Conservation (phyloP, 2,888 invertebrate species). For the Mayetiola destructor region DNA sequence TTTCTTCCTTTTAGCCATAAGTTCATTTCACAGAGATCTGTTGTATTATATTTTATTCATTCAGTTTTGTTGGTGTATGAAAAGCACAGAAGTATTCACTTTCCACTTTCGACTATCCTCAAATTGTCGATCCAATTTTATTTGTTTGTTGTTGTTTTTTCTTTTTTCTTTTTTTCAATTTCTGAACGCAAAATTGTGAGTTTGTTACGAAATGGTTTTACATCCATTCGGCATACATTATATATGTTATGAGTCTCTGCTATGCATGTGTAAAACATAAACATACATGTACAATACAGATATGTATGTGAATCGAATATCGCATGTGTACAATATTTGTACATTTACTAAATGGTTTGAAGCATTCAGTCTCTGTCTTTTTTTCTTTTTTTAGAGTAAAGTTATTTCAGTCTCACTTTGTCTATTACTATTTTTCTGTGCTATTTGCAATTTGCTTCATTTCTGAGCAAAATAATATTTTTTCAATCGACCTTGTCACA, state of each 20-base stretch:
- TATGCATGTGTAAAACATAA: no score
- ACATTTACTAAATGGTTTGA: conserved; percentile 5
- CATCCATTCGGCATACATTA: conserved; percentile 10
- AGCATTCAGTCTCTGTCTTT: neutral
- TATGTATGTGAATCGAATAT: conserved; percentile 2
- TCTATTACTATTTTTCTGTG: neutral
- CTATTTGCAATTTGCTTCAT: neutral
- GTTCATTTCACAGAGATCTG: no score
- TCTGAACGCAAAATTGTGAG: neutral
- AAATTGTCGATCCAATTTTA: conserved; percentile 7
- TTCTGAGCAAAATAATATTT: neutral
- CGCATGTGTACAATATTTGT: conserved; percentile 10
- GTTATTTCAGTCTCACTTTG: neutral
- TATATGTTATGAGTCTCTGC: no score
- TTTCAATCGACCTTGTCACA: neutral
- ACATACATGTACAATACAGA: conserved; percentile 4
- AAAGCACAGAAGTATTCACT: neutral
- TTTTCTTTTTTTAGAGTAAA: neutral
- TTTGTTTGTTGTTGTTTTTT: neutral
- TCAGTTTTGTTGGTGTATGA: conserved; percentile 7
- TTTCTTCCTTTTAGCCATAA: no score
- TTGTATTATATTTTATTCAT: conserved; percentile 11
- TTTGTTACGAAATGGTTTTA: conserved; percentile 8
- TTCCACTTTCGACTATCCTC: no score
- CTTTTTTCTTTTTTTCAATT: no score